A percentile compares a stretch with the other conserved stretches of the same genome.
phyloP scores from a whole-genome alignment of 2,888 invertebrate species.

The Danaus chrysippus region DNA sequence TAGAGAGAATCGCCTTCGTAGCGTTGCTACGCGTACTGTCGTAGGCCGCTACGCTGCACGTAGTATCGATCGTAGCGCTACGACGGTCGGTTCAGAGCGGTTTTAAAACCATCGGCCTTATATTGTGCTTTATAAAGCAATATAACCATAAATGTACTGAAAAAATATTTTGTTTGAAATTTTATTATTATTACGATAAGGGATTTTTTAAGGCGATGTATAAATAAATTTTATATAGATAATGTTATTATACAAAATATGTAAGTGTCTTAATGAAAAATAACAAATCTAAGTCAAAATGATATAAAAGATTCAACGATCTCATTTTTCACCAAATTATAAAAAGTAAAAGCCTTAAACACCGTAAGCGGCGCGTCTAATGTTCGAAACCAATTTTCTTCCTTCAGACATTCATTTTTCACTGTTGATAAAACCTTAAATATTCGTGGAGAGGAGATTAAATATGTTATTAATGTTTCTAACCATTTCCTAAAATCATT shows the following conservation, averaged over 20 bases:
- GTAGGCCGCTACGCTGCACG: constrained; percentile 34
- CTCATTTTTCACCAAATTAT: background rate
- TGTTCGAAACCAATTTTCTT: constrained; percentile 4
- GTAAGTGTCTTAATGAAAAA: too few species aligned
- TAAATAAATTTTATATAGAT: too few species aligned
- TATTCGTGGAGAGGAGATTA: constrained; percentile 31
- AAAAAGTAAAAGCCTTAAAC: background rate
- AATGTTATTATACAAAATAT: too few species aligned
- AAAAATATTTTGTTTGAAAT: too few species aligned
- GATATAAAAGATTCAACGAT: background rate
- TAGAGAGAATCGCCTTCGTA: constrained; percentile 19
- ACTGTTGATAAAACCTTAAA: constrained; percentile 34
- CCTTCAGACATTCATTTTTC: constrained; percentile 16
- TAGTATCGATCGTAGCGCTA: constrained; percentile 38
- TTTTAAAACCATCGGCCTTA: background rate
- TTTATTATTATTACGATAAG: too few species aligned
- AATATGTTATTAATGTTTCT: constrained; percentile 32
- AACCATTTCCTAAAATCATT: constrained; percentile 20
- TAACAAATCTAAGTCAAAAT: too few species aligned
- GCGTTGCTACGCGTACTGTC: constrained; percentile 34
- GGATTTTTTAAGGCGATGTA: too few species aligned
- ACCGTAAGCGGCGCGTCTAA: background rate
- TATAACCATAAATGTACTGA: background rate
- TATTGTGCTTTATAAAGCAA: background rate
- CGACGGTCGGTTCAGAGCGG: constrained; percentile 19